Percentiles rank a stretch among this genome's conserved stretches.
Conservation (phyloP, 2,888 invertebrate genomes). For the Ichneumoninae sp. region DNA sequence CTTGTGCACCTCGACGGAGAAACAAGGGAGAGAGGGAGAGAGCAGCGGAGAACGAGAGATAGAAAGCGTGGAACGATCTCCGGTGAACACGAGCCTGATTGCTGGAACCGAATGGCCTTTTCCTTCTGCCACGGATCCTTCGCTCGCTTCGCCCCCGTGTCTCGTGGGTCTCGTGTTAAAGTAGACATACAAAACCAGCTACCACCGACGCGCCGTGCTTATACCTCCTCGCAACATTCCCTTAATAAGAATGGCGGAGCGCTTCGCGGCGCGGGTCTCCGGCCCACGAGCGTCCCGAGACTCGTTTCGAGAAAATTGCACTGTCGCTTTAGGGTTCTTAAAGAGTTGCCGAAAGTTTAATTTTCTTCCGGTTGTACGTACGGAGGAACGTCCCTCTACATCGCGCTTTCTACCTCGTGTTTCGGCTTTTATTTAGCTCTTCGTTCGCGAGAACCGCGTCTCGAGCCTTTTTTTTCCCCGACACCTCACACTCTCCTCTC, state of each 20-base stretch:
- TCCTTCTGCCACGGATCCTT: conserved; percentile 56
- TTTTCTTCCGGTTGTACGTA: conserved; percentile 70
- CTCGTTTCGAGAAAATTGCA: conserved; percentile 78
- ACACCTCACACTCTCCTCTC: neutral
- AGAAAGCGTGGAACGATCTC: conserved; percentile 52
- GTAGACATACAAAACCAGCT: conserved; percentile 59
- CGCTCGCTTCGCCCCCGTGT: conserved; percentile 44
- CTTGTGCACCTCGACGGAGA: conserved; percentile 40
- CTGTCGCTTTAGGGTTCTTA: conserved; percentile 76
- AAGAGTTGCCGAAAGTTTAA: conserved; percentile 79
- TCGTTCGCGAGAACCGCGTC: conserved; percentile 29
- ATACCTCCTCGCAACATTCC: conserved; percentile 50
- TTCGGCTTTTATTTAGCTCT: conserved; percentile 45
- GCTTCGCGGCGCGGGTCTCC: conserved; percentile 22
- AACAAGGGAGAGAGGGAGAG: conserved; percentile 18
- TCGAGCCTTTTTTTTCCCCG: conserved; percentile 23
- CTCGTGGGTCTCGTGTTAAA: conserved; percentile 63
- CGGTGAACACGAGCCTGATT: conserved; percentile 64
- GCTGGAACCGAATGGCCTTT: conserved; percentile 67
- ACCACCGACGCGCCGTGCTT: conserved; percentile 47
- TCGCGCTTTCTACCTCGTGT: neutral
- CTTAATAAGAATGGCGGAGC: conserved; percentile 71
- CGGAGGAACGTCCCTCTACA: conserved; percentile 21
- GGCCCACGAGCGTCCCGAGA: conserved; percentile 72
- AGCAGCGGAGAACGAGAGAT: conserved; percentile 40